phyloP scores from a whole-genome alignment of 2,113 vertebrate genomes.

The Lanius collurio region DNA sequence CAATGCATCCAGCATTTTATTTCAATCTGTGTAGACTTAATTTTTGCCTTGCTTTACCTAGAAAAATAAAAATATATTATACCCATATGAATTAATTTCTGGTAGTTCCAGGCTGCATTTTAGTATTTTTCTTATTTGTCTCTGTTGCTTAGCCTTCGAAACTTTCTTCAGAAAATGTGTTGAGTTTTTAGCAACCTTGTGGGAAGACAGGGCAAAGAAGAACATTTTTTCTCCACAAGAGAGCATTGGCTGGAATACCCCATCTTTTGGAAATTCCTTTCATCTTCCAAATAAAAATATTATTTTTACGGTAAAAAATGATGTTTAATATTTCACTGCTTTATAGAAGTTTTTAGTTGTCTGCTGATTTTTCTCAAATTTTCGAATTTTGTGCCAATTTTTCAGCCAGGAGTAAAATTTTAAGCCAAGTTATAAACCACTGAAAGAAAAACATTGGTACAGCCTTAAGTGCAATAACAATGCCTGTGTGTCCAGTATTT shows the following conservation, averaged over 20 bases:
- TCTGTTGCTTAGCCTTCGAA: neutral
- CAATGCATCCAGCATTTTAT: neutral
- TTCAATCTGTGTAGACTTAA: neutral
- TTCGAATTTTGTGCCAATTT: constrained; percentile 59
- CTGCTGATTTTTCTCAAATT: constrained; percentile 54
- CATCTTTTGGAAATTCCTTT: constrained; percentile 40
- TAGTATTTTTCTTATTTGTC: neutral
- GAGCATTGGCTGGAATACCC: neutral
- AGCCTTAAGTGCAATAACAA: constrained; percentile 30
- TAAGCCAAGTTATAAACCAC: constrained; percentile 49
- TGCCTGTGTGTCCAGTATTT: constrained; percentile 20
- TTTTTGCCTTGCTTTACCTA: neutral
- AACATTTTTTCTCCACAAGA: neutral
- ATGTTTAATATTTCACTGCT: constrained; percentile 49
- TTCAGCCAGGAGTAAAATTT: constrained; percentile 35
- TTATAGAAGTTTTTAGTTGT: constrained; percentile 38
- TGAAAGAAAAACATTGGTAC: constrained; percentile 44
- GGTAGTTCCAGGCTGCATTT: neutral
- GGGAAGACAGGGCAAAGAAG: constrained; percentile 29
- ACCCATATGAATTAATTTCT: neutral
- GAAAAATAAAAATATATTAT: neutral
- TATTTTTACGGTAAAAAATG: constrained; percentile 38
- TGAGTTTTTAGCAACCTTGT: constrained; percentile 28
- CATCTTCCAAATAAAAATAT: constrained; percentile 54
- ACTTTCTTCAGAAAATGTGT: constrained; percentile 9